These are phyloP conservation scores for Ellobium chinense DNA, from an alignment of 2,888 invertebrate genomes.

Conservation along the genomic window DNA sequence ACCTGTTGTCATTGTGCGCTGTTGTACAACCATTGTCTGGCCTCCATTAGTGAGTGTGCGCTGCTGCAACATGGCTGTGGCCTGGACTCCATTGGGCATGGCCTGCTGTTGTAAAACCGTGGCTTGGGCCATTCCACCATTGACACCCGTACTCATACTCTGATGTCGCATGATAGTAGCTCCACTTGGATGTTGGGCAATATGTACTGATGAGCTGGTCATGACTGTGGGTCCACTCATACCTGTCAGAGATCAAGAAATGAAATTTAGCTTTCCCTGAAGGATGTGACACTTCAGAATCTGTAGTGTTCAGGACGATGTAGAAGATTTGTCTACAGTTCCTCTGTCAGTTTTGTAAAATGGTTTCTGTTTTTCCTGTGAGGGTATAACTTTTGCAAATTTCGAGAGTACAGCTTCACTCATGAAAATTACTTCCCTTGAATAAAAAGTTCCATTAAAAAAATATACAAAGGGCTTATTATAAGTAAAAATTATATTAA, in stretches of 20 bases:
- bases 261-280: no score
- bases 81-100: conserved; percentile 33
- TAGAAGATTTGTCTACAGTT: no score
- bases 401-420: no score
- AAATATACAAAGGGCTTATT: no score
- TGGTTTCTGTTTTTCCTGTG: no score
- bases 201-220: conserved; percentile 28
- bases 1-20: conserved; percentile 38
- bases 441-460: no score
- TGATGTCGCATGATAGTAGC: conserved; percentile 39
- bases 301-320: no score
- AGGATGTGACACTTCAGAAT: no score
- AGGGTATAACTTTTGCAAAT: no score
- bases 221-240: conserved; percentile 27
- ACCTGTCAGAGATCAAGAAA: conserved; percentile 23
- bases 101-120: conserved; percentile 35
- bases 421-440: no score
- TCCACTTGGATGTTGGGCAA: conserved; percentile 33
- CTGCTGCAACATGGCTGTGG: conserved; percentile 32
- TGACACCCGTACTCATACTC: conserved; percentile 32
- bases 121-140: conserved; percentile 27
- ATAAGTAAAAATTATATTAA: no score
- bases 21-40: conserved; percentile 37
- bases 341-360: no score
- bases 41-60: conserved; percentile 34